Evolutionary conservation across 2,888 invertebrate genomes (phyloP).

Genomic region (Harpalus rufipes): DNA sequence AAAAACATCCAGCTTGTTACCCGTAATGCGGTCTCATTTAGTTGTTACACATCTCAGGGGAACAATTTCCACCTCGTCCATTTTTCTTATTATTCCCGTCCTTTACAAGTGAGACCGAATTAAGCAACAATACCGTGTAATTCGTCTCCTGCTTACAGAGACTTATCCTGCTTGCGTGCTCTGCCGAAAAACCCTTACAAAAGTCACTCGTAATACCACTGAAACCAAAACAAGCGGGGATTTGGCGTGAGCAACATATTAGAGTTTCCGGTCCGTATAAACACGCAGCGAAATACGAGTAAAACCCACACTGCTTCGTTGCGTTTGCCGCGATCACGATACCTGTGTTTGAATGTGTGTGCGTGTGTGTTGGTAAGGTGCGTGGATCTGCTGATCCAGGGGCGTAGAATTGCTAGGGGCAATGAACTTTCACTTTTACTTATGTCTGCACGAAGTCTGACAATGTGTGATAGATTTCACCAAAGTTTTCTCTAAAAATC

Average conservation of each 20-base stretch:
- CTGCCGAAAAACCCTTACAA: constrained; percentile 5
- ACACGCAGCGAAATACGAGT: constrained; percentile 51
- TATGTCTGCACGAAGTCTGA: constrained; percentile 3
- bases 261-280: constrained; percentile 54
- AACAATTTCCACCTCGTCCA: background rate
- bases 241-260: constrained; percentile 56
- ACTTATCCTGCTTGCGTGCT: background rate
- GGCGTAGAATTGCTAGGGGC: constrained; percentile 21
- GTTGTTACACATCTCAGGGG: constrained; percentile 9
- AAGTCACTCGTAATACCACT: constrained; percentile 57
- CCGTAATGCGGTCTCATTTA: constrained; percentile 32
- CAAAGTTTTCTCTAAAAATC: background rate
- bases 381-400: constrained; percentile 18
- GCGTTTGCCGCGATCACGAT: constrained; percentile 12
- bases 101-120: constrained; percentile 21
- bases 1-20: constrained; percentile 16
- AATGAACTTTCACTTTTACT: constrained; percentile 39
- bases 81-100: constrained; percentile 29
- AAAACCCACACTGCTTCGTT: constrained; percentile 51
- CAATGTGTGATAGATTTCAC: background rate
- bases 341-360: constrained; percentile 9
- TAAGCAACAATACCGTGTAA: constrained; percentile 33
- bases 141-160: constrained; percentile 15
- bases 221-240: constrained; percentile 47
- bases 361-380: background rate